Percentiles rank a stretch among this genome's conserved stretches.
phyloP scores from a whole-genome alignment of 2,888 invertebrate genomes.

The Lepas anatifera region DNA sequence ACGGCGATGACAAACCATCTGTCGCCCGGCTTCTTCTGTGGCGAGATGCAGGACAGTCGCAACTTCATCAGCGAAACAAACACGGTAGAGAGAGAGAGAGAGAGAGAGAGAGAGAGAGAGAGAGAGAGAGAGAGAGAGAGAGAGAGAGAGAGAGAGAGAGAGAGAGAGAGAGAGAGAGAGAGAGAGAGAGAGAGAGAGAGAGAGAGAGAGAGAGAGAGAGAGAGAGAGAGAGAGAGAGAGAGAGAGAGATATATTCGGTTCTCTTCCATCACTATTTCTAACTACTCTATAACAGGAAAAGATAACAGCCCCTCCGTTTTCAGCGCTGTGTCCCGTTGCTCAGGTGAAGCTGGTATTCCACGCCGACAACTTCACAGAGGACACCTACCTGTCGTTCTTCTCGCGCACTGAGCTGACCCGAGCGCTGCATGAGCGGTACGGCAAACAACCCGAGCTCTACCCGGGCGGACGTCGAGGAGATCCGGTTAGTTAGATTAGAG shows the following conservation, averaged over 20 bases:
- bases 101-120: background rate
- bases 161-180: too few relatives aligned
- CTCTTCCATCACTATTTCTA: too few relatives aligned
- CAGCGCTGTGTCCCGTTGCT: too few relatives aligned
- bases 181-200: too few relatives aligned
- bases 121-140: too few relatives aligned
- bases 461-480: slow-evolving; percentile 71
- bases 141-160: too few relatives aligned
- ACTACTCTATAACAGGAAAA: too few relatives aligned
- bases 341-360: slow-evolving; percentile 84
- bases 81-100: background rate
- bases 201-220: too few relatives aligned
- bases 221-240: too few relatives aligned
- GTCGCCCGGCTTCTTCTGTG: slow-evolving; percentile 77
- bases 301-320: too few relatives aligned
- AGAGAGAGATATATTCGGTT: too few relatives aligned
- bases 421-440: slow-evolving; percentile 57
- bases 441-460: slow-evolving; percentile 86
- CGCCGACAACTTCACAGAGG: slow-evolving; percentile 85
- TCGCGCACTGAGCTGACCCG: slow-evolving; percentile 58
- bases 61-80: slow-evolving; percentile 83
- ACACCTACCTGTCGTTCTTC: slow-evolving; percentile 75
- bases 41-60: slow-evolving; percentile 85
- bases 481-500: background rate
- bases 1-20: slow-evolving; percentile 77